phyloP scores from a whole-genome alignment of 2,113 vertebrate genomes.

The Struthidea cinerea region DNA sequence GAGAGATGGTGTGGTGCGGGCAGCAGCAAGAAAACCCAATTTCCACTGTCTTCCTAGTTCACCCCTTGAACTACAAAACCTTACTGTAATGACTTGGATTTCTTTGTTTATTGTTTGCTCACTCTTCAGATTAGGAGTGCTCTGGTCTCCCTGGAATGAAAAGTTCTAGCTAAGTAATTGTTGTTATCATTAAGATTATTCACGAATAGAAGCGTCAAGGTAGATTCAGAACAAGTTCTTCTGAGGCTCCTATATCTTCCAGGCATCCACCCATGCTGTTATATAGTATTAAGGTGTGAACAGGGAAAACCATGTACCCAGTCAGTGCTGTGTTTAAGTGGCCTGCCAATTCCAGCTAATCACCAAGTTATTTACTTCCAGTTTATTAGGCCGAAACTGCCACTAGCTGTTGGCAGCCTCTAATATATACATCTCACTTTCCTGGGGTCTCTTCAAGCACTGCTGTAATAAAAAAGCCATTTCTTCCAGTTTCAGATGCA shows the following conservation, averaged over 20 bases:
- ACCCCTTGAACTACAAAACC: neutral
- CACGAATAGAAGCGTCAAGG: neutral
- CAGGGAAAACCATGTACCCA: neutral
- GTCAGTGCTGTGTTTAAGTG: constrained; percentile 9
- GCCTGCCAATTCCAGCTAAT: constrained; percentile 72
- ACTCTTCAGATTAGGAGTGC: neutral
- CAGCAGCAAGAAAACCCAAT: neutral
- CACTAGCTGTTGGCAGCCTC: constrained; percentile 66
- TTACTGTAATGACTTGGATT: neutral
- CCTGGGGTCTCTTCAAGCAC: constrained; percentile 71
- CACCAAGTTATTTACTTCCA: constrained; percentile 71
- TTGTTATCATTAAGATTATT: constrained; percentile 13
- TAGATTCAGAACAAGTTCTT: constrained; percentile 21
- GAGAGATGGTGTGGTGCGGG: neutral
- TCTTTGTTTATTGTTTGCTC: neutral
- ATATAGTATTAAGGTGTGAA: neutral
- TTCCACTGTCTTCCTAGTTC: neutral
- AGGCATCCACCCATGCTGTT: constrained; percentile 9
- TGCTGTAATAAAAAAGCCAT: constrained; percentile 52
- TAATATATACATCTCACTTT: constrained; percentile 74
- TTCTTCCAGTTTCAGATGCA: constrained; percentile 47
- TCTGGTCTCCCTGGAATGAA: constrained; percentile 1
- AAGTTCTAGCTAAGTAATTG: neutral
- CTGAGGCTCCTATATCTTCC: neutral
- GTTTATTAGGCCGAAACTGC: constrained; percentile 82